Evolutionary conservation across 1,140 invertebrate genomes (phyloP).

Genomic region (Meloidogyne exigua): DNA sequence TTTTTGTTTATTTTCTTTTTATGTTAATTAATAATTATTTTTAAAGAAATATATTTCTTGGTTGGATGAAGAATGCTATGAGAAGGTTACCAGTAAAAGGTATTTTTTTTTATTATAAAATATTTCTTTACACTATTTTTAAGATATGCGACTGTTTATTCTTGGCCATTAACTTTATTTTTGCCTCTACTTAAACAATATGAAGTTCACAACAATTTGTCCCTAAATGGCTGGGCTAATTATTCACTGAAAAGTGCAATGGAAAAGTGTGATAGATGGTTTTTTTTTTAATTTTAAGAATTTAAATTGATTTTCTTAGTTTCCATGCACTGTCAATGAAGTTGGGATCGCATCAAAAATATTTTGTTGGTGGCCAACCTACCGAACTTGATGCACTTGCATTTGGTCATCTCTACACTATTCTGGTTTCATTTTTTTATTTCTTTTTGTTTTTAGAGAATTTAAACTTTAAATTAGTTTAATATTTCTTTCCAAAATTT

Average conservation of each 20-base stretch:
- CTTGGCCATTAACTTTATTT: constrained; percentile 81
- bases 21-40: no score
- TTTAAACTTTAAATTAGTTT: no score
- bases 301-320: constrained; percentile 23
- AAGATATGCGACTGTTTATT: constrained; percentile 18
- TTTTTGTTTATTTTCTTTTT: no score
- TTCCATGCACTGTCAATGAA: constrained; percentile 54
- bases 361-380: constrained; percentile 63
- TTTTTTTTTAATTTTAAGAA: not conserved
- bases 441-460: not conserved
- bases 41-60: constrained; percentile 80
- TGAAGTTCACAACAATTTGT: constrained; percentile 35
- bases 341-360: constrained; percentile 45
- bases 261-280: constrained; percentile 37
- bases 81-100: constrained; percentile 72
- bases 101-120: not conserved
- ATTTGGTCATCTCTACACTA: constrained; percentile 90
- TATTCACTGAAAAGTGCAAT: constrained; percentile 46
- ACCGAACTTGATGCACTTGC: constrained; percentile 92
- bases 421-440: constrained; percentile 74
- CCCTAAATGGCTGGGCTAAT: constrained; percentile 46
- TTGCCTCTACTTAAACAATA: constrained; percentile 78
- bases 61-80: constrained; percentile 77
- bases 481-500: no score
- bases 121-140: not conserved